Evolutionary conservation across 2,797 vertebrate genomes (phyloP), one percentile per base, ranked within the genome.

Genomic region (Cirrhinus molitorella): DNA sequence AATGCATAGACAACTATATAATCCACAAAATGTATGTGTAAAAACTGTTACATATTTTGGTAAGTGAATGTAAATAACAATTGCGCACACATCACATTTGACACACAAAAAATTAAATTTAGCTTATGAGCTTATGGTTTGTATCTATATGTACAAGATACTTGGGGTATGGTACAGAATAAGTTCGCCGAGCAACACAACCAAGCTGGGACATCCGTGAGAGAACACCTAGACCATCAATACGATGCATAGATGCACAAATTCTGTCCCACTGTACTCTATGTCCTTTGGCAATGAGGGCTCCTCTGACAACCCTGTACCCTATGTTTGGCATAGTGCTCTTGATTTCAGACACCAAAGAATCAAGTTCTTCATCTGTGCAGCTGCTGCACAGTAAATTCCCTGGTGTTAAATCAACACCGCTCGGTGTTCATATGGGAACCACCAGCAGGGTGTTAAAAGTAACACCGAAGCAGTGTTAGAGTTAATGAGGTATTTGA

Each of bases 91-190:
- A 63, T 63, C n/a, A 31, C 14, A 73, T 49, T 28, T 49, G 28
- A 49, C 7, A n/a, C 12, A 37, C 1, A 28, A 72, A 49, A 28
- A 45, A 61, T 4, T 8, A 45, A 13, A 25, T n/a, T 45, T 81
- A 61, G 67, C 49, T 59, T 67, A 72, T 81, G 34, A 59, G 67
- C 37, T 81, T 72, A 43, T 71, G 66, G 66, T 81, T 81, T 45
- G 79, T 72, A 57, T 72, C 80, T 61, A 73, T 74, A 59, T 74
- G 43, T 12, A 74, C 70, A 17, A 37, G 43, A 61, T 81, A 74
- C 53, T 63, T 73, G 68, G 55, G 80, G 37, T 59, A 73, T 40
- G 80, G 67, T n/a, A 81, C 67, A 55, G 79, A 81, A 25, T 79
- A 79, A 6, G 23, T 79, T 65, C 8, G 8, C 23, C 4, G 21